Evolutionary conservation across 2,888 invertebrate species (phyloP).

Genomic region (Hecatera dysodea): DNA sequence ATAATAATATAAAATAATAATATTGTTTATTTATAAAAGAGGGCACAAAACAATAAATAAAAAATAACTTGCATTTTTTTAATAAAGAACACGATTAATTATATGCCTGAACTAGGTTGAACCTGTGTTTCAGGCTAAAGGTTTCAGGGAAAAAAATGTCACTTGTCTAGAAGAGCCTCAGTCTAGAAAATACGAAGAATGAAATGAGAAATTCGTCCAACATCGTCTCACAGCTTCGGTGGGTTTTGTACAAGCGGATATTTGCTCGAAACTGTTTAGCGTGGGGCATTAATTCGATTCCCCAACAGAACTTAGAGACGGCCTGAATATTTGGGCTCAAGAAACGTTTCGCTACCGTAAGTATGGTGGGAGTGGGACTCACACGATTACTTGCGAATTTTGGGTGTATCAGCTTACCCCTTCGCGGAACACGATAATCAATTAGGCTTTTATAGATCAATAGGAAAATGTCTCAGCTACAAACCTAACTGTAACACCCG

Average conservation of each 20-base stretch:
- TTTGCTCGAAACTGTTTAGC: background rate
- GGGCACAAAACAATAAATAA: no score
- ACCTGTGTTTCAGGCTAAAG: no score
- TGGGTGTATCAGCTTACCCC: background rate
- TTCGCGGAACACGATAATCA: background rate
- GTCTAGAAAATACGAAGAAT: background rate
- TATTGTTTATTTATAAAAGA: no score
- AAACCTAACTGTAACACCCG: slow-evolving; percentile 37
- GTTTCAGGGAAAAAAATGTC: no score
- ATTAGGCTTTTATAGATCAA: background rate
- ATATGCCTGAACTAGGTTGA: no score
- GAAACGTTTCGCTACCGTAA: background rate
- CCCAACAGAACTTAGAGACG: no score
- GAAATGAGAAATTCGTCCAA: background rate
- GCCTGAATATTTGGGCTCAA: background rate
- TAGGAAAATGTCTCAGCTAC: slow-evolving; percentile 10
- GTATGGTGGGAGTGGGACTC: background rate
- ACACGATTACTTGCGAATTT: background rate
- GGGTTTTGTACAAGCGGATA: background rate
- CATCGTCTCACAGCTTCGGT: no score
- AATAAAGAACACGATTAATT: no score
- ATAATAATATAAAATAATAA: no score
- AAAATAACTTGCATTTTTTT: no score
- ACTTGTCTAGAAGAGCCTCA: no score
- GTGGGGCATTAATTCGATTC: no score